Conservation (phyloP, 2,113 vertebrate genomes). For the Oncorhynchus nerka region DNA sequence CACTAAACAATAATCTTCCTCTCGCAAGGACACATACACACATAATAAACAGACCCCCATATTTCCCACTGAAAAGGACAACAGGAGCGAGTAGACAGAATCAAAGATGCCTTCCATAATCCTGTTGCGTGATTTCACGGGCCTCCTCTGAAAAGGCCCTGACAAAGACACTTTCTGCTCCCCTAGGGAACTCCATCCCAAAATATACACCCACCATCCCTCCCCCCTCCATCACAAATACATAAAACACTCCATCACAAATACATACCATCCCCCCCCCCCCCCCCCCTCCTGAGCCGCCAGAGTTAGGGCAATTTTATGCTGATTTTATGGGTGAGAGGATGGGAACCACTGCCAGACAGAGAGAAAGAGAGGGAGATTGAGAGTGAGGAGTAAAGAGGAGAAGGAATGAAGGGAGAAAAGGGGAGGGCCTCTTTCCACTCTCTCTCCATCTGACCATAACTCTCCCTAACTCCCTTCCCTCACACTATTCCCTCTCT, state of each 20-base stretch:
- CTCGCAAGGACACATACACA: neutral
- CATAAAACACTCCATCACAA: constrained; percentile 3
- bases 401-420: neutral
- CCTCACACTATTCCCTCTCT: neutral
- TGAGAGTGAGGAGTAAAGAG: constrained; percentile 4
- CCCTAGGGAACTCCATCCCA: constrained; percentile 53
- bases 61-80: constrained; percentile 9
- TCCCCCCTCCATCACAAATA: neutral
- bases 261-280: neutral
- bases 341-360: constrained; percentile 66
- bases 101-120: constrained; percentile 73
- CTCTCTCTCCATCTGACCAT: neutral
- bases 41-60: neutral
- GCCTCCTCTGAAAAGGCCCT: constrained; percentile 68
- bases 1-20: too few species aligned
- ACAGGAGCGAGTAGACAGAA: constrained; percentile 48
- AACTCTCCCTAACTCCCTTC: neutral
- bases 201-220: constrained; percentile 16
- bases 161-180: constrained; percentile 51
- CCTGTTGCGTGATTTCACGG: constrained; percentile 72
- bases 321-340: constrained; percentile 82
- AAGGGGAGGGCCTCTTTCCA: neutral
- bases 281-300: constrained; percentile 58
- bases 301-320: constrained; percentile 78
- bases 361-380: constrained; percentile 8